phyloP scores from a whole-genome alignment of 2,888 invertebrate genomes.

The Pristionchus arcanus region DNA sequence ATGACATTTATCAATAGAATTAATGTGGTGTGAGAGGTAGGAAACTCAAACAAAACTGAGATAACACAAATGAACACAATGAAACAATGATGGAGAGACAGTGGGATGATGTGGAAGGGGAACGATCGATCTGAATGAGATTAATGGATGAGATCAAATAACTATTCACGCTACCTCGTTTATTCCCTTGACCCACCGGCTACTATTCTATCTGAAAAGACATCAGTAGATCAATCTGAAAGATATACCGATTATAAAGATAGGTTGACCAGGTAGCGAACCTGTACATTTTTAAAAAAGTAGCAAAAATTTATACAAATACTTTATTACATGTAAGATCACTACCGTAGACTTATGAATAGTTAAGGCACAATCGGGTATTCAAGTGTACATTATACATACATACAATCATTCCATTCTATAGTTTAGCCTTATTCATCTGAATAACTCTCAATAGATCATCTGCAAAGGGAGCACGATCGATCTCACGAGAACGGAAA shows the following conservation, averaged over 20 bases:
- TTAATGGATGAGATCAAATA: background rate
- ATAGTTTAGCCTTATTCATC: background rate
- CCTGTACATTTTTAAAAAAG: background rate
- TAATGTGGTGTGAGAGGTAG: background rate
- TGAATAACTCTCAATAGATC: background rate
- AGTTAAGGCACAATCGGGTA: background rate
- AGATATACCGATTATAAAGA: background rate
- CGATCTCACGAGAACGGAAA: constrained; percentile 7
- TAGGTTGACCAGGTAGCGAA: background rate
- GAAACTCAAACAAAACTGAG: background rate
- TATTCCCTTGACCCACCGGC: background rate
- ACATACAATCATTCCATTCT: background rate
- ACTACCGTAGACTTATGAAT: background rate
- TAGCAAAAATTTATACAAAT: background rate
- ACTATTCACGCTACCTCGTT: background rate
- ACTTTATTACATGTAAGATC: constrained; percentile 17
- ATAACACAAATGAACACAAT: constrained; percentile 3
- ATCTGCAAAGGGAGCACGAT: constrained; percentile 38
- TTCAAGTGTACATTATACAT: constrained; percentile 13
- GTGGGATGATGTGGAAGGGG: background rate
- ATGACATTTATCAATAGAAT: background rate
- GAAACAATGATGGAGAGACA: background rate
- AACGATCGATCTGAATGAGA: constrained; percentile 3
- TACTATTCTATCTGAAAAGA: background rate
- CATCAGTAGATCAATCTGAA: constrained; percentile 11